These are phyloP conservation scores for Psylliodes chrysocephalus DNA, from an alignment of 2,888 invertebrate species.

Conservation along the genomic window DNA sequence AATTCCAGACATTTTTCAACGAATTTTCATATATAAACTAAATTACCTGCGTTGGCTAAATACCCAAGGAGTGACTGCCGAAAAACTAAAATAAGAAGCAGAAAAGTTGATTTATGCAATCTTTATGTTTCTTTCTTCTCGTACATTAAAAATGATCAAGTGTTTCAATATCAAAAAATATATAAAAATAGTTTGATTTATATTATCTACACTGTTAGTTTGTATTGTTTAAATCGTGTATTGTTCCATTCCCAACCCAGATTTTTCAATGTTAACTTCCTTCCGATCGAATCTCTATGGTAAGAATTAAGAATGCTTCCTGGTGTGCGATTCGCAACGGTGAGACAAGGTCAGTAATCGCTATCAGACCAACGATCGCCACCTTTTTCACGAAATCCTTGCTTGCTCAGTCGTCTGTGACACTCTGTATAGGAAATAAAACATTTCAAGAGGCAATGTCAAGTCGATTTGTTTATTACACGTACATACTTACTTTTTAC, in stretches of 20 bases:
- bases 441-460: conserved; percentile 28
- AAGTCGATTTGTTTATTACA: conserved; percentile 12
- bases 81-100: no score
- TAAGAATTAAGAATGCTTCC: conserved; percentile 29
- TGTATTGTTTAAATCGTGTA: background rate
- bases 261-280: conserved; percentile 41
- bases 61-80: no score
- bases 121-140: no score
- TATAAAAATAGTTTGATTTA: no score
- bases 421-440: conserved; percentile 27
- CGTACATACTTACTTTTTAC: no score
- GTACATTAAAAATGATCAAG: no score
- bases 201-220: background rate
- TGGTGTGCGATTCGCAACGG: conserved; percentile 33
- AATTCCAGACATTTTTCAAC: no score
- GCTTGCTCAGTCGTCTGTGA: conserved; percentile 30
- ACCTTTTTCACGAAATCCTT: conserved; percentile 32
- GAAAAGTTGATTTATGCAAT: no score
- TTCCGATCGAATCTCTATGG: conserved; percentile 26
- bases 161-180: no score
- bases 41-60: no score
- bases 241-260: conserved; percentile 2
- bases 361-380: conserved; percentile 14
- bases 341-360: conserved; percentile 18
- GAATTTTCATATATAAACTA: no score